These are phyloP conservation scores for Pseudois nayaur DNA, from an alignment of 2,113 vertebrate genomes.

Conservation along the genomic window DNA sequence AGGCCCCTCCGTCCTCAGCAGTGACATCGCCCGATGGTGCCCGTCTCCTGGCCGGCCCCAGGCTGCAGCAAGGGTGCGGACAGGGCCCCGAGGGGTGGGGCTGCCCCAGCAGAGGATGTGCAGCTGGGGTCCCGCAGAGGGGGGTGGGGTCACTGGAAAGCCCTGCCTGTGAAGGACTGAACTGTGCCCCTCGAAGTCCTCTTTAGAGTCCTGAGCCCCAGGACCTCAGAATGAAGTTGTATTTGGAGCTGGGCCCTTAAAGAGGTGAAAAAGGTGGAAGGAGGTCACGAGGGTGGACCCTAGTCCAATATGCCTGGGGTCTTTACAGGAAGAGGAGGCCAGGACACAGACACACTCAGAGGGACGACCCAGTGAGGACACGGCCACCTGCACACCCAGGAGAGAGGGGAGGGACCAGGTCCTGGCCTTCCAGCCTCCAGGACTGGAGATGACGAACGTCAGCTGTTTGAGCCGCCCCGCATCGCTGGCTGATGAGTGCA, in stretches of 20 bases:
- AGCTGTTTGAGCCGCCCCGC: fast-evolving
- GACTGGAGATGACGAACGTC: fast-evolving
- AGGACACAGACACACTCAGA: not conserved
- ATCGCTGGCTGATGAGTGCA: fast-evolving
- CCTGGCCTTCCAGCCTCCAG: not conserved
- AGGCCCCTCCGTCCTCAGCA: not conserved
- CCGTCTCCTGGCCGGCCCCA: fast-evolving
- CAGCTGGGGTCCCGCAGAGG: fast-evolving
- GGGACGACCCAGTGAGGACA: fast-evolving
- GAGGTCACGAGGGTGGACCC: not conserved
- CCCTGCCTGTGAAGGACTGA: not conserved
- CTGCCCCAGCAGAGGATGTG: fast-evolving
- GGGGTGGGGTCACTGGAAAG: not conserved
- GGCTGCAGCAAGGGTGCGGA: too few relatives aligned
- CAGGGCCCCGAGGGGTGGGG: fast-evolving
- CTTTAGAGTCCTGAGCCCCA: not conserved
- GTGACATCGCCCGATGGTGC: fast-evolving
- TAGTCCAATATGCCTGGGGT: fast-evolving
- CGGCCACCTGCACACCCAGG: fast-evolving
- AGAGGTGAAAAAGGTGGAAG: not conserved
- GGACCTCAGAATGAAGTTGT: too few relatives aligned
- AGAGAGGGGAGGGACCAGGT: not conserved
- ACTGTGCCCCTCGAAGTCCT: fast-evolving
- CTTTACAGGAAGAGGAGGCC: not conserved
- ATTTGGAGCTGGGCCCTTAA: not conserved